phyloP scores from a whole-genome alignment of 2,113 vertebrate genomes.

The Baryphthengus martii region DNA sequence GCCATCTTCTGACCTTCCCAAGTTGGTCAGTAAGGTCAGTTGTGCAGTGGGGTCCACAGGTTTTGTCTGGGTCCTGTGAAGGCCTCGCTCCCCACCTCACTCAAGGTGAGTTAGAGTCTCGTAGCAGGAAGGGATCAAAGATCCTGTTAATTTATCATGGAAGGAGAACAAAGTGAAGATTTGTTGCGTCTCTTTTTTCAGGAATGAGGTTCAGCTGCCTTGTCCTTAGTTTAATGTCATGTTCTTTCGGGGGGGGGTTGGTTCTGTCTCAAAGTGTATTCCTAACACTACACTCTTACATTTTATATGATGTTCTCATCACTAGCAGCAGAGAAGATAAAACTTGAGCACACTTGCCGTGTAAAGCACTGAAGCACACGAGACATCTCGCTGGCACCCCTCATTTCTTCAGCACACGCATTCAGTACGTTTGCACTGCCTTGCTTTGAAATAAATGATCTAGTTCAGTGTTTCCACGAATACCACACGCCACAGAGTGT shows the following conservation, averaged over 20 bases:
- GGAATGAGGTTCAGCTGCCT: neutral
- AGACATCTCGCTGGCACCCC: accelerated
- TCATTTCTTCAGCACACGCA: accelerated
- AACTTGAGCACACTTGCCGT: neutral
- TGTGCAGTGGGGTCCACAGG: neutral
- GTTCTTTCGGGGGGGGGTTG: accelerated
- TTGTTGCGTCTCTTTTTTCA: neutral
- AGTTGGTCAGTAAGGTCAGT: neutral
- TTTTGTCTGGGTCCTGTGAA: neutral
- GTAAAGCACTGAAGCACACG: neutral
- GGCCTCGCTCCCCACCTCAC: accelerated
- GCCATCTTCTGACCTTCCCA: neutral
- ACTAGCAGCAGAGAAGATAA: neutral
- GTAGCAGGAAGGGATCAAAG: neutral
- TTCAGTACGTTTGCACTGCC: neutral
- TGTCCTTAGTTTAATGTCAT: accelerated
- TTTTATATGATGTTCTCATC: neutral
- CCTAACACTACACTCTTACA: accelerated
- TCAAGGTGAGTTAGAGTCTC: neutral
- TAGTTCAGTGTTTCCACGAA: neutral
- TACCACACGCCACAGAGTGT: accelerated
- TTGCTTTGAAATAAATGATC: neutral
- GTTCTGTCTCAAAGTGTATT: neutral
- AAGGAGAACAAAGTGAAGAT: neutral
- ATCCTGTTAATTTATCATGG: neutral